A percentile compares a stretch with the other conserved stretches of the same genome.
These are phyloP conservation scores for Leptinotarsa rubiginosa DNA, from an alignment of 2,888 invertebrate genomes.

Conservation along the genomic window DNA sequence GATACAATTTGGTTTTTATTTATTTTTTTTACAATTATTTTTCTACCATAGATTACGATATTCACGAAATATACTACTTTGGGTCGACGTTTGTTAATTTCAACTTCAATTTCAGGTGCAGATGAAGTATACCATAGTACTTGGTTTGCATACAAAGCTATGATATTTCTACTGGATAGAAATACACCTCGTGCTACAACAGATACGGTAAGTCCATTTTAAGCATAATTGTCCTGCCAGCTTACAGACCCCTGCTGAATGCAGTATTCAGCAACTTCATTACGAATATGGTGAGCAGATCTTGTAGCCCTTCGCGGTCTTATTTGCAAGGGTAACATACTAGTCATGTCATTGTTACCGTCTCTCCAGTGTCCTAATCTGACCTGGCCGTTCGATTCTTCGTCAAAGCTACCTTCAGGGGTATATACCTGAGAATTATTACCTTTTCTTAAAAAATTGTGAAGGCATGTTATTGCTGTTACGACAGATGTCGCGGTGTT, in stretches of 20 bases:
- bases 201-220: neutral
- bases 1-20: conserved; percentile 1
- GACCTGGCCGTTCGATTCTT: neutral
- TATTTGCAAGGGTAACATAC: conserved; percentile 1
- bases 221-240: neutral
- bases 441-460: neutral
- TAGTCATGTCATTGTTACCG: neutral
- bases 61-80: conserved; percentile 1
- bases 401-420: conserved; percentile 1
- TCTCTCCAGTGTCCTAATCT: neutral
- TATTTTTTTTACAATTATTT: neutral
- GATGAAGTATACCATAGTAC: conserved; percentile 1
- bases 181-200: conserved; percentile 1
- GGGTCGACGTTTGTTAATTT: conserved; percentile 1
- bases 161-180: neutral
- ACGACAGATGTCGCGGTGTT: conserved; percentile 13
- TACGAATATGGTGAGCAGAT: neutral
- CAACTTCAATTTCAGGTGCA: neutral
- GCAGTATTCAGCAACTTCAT: conserved; percentile 1
- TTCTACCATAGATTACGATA: neutral
- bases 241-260: neutral
- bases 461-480: conserved; percentile 1
- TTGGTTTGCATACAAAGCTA: conserved; percentile 1
- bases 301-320: neutral
- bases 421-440: neutral